Evolutionary conservation across 92 coral and sea anemone species (phyloP).

Genomic region (Hydrozoanthus gracilis): DNA sequence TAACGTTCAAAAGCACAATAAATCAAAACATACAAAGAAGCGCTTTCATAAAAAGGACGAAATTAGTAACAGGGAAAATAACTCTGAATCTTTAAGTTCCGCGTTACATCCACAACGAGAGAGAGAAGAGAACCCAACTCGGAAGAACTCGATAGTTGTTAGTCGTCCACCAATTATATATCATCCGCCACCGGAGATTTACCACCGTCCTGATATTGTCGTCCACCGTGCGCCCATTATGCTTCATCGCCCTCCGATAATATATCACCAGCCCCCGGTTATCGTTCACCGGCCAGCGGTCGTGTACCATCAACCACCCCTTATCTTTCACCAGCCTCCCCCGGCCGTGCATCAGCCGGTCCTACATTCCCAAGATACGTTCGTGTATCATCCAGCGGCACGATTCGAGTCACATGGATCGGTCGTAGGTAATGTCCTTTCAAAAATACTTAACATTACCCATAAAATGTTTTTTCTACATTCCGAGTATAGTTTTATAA

Average conservation of each 20-base stretch:
- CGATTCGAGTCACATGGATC: slow-evolving; percentile 83
- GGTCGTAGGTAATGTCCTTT: slow-evolving; percentile 49
- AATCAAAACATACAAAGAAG: slow-evolving; percentile 37
- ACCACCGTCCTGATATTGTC: slow-evolving; percentile 98
- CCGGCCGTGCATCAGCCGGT: slow-evolving; percentile 95
- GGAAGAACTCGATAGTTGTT: slow-evolving; percentile 92
- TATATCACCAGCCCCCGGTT: slow-evolving; percentile 98
- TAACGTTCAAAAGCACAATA: slow-evolving; percentile 65
- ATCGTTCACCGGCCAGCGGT: slow-evolving; percentile 99
- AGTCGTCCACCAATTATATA: slow-evolving; percentile 98
- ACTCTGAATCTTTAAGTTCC: slow-evolving; percentile 27
- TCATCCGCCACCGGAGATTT: slow-evolving; percentile 99
- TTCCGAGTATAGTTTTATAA: too few species aligned
- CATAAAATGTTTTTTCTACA: too few species aligned
- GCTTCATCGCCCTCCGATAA: slow-evolving; percentile 96
- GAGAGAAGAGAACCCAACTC: slow-evolving; percentile 76
- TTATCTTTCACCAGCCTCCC: slow-evolving; percentile 97
- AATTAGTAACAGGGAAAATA: slow-evolving; percentile 39
- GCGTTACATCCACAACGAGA: slow-evolving; percentile 67
- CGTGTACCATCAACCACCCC: slow-evolving; percentile 96
- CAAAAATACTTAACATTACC: not conserved
- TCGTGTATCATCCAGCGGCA: slow-evolving; percentile 87
- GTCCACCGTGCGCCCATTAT: slow-evolving; percentile 99
- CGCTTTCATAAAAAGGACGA: slow-evolving; percentile 48
- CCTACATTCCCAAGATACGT: slow-evolving; percentile 91